Evolutionary conservation across 2,797 vertebrate species (phyloP).

Genomic region (Pempheris klunzingeri): DNA sequence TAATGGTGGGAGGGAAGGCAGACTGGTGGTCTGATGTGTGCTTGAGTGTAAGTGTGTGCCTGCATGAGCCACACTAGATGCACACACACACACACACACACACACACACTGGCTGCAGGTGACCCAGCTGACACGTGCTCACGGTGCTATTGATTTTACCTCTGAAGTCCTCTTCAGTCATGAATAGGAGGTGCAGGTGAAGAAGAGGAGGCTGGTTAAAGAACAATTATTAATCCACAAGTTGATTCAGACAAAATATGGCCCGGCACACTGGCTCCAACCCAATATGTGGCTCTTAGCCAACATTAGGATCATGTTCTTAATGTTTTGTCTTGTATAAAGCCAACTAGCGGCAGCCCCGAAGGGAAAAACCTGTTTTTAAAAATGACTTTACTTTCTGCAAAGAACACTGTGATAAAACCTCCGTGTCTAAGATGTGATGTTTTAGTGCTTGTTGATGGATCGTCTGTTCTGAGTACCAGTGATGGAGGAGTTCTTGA

Average conservation of each 20-base stretch:
- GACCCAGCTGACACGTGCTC: constrained; percentile 26
- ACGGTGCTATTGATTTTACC: constrained; percentile 38
- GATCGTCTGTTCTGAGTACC: not conserved
- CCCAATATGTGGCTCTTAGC: not conserved
- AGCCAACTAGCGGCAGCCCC: not conserved
- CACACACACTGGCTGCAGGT: constrained; percentile 13
- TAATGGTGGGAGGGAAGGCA: constrained; percentile 37
- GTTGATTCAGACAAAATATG: not conserved
- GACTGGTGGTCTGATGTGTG: constrained; percentile 25
- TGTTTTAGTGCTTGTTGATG: not conserved
- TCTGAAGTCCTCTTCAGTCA: constrained; percentile 28
- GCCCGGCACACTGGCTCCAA: not conserved
- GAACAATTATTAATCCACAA: constrained; percentile 22
- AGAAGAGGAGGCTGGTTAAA: constrained; percentile 37
- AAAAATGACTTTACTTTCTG: not conserved
- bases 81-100: constrained; percentile 4
- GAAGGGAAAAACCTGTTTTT: not conserved
- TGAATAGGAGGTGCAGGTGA: constrained; percentile 26
- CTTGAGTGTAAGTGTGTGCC: constrained; percentile 25
- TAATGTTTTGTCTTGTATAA: constrained; percentile 30
- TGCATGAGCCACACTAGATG: not conserved
- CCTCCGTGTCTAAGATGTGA: not conserved
- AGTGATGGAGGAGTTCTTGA: not conserved
- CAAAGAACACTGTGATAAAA: not conserved
- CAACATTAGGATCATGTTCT: constrained; percentile 16